phyloP scores from a whole-genome alignment of 53 echinoderm and acorn worm species.

The Echinometra lucunter region DNA sequence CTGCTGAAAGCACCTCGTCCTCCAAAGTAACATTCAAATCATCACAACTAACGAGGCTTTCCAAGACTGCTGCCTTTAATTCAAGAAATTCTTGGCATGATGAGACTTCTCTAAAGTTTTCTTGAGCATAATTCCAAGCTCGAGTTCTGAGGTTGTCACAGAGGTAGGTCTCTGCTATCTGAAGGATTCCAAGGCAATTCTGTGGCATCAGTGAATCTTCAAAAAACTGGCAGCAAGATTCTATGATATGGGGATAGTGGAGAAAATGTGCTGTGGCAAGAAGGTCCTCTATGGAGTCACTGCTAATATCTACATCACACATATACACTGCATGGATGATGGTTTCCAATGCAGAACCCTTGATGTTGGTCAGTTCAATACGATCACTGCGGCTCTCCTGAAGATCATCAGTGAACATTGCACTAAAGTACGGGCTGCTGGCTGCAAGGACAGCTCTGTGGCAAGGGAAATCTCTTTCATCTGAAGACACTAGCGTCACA shows the following conservation, averaged over 20 bases:
- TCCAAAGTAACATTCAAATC: constrained; percentile 72
- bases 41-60: constrained; percentile 69
- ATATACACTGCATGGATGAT: constrained; percentile 79
- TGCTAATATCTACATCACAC: constrained; percentile 58
- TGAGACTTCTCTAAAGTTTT: constrained; percentile 67
- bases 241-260: constrained; percentile 71
- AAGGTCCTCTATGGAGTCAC: constrained; percentile 68
- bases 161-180: constrained; percentile 72
- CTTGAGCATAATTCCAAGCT: constrained; percentile 73
- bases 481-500: constrained; percentile 62
- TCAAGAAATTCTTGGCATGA: constrained; percentile 70
- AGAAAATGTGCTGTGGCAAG: constrained; percentile 78
- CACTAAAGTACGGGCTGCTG: constrained; percentile 82
- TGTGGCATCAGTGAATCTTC: constrained; percentile 53
- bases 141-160: constrained; percentile 67
- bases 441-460: constrained; percentile 87
- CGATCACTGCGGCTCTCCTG: constrained; percentile 22
- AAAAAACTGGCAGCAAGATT: constrained; percentile 73
- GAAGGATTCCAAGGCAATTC: constrained; percentile 78
- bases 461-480: constrained; percentile 74
- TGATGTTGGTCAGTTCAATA: constrained; percentile 72
- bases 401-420: constrained; percentile 71
- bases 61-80: constrained; percentile 64
- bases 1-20: constrained; percentile 77
- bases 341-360: constrained; percentile 57